A percentile compares a stretch with the other conserved stretches of the same genome.
These are phyloP conservation scores for Archilochus colubris DNA, from an alignment of 2,113 vertebrate species.

Conservation along the genomic window DNA sequence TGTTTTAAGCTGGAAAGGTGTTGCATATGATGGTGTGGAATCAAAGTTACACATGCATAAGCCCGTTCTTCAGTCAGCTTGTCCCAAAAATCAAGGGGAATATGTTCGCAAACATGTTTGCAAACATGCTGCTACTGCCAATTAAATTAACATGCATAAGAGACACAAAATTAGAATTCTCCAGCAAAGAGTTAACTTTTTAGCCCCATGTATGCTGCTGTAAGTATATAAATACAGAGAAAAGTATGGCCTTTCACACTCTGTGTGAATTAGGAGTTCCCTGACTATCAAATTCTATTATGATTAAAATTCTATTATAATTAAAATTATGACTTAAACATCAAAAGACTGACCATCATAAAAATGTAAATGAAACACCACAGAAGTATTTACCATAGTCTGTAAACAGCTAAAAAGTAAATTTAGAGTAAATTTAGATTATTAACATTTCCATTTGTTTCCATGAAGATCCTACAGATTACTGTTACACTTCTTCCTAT, in stretches of 20 bases:
- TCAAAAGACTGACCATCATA: background rate
- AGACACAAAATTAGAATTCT: background rate
- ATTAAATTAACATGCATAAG: background rate
- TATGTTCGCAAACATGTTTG: background rate
- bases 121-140: background rate
- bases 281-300: background rate
- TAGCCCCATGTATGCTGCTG: background rate
- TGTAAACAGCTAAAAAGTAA: background rate
- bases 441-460: background rate
- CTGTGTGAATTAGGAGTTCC: background rate
- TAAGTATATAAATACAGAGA: background rate
- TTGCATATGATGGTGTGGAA: background rate
- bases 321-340: background rate
- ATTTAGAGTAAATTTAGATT: background rate
- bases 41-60: background rate
- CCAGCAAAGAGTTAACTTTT: background rate
- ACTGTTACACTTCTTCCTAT: background rate
- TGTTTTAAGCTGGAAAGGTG: background rate
- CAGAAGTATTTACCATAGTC: background rate
- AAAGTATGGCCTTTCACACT: background rate
- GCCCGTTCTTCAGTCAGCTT: background rate
- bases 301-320: too few relatives aligned
- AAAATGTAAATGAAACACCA: background rate
- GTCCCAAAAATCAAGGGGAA: background rate
- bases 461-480: background rate